These are phyloP conservation scores for Neodontobutis hainanensis DNA, from an alignment of 2,113 vertebrate genomes.

Conservation along the genomic window DNA sequence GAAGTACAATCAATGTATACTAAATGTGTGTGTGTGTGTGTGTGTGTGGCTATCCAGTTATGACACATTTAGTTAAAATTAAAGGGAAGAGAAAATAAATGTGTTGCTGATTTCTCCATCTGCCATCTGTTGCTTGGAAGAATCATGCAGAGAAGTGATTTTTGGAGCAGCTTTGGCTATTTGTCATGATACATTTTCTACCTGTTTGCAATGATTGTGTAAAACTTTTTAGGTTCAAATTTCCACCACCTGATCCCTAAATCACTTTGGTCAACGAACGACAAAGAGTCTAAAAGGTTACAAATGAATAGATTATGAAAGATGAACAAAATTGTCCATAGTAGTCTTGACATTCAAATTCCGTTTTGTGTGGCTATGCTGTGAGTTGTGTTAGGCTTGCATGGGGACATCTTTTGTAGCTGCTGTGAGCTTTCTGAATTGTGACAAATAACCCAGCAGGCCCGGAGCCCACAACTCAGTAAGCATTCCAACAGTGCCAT, in stretches of 20 bases:
- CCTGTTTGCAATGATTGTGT: conserved; percentile 34
- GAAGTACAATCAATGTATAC: conserved; percentile 57
- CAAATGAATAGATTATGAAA: not conserved
- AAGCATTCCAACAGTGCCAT: conserved; percentile 78
- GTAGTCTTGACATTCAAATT: not conserved
- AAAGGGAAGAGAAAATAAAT: conserved; percentile 76
- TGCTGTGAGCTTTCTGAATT: conserved; percentile 69
- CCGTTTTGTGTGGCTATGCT: not conserved
- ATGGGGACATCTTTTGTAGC: conserved; percentile 45
- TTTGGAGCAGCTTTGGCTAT: conserved; percentile 40
- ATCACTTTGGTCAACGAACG: too few relatives aligned
- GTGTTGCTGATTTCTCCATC: conserved; percentile 77
- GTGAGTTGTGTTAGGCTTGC: conserved; percentile 11
- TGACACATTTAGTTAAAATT: conserved; percentile 73
- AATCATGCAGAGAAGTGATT: conserved; percentile 54
- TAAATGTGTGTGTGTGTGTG: conserved; percentile 63
- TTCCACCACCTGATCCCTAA: too few relatives aligned
- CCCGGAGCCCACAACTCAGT: conserved; percentile 72
- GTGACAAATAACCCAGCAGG: conserved; percentile 74
- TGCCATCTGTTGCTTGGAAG: conserved; percentile 77
- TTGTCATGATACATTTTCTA: conserved; percentile 45
- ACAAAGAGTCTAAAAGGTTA: not conserved
- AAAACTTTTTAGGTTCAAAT: conserved; percentile 15
- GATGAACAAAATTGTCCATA: not conserved
- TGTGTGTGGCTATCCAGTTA: conserved; percentile 65